Percentiles rank a stretch among this genome's conserved stretches.
Evolutionary conservation across 2,797 vertebrate species (phyloP).

Genomic region (Babyrousa celebensis): DNA sequence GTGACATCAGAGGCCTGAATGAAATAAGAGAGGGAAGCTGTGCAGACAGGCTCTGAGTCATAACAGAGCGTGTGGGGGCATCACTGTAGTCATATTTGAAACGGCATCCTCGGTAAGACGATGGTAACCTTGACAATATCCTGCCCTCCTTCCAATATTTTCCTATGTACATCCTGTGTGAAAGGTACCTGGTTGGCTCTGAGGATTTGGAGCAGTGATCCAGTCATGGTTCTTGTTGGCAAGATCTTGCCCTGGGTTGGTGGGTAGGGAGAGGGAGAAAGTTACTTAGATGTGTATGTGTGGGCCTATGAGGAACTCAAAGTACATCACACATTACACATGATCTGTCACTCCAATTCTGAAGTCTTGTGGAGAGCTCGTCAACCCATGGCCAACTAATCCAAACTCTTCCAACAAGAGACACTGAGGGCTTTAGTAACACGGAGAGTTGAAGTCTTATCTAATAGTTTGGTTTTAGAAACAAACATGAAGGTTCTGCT

Average conservation of each 20-base stretch:
- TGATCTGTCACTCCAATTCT: background rate
- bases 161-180: background rate
- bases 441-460: background rate
- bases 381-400: background rate
- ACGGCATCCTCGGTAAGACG: background rate
- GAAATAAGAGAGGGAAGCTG: background rate
- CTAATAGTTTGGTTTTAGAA: conserved; percentile 48
- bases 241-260: background rate
- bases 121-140: background rate
- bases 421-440: background rate
- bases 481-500: conserved; percentile 34
- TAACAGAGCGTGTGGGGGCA: background rate
- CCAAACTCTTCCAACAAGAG: background rate
- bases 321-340: background rate
- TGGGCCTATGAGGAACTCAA: background rate
- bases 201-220: background rate
- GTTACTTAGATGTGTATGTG: background rate
- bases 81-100: background rate
- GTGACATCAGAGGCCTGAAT: background rate
- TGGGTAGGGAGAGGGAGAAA: background rate
- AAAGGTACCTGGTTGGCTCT: background rate
- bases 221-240: background rate
- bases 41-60: background rate
- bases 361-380: background rate
- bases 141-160: background rate